These are phyloP conservation scores for Ladona fulva DNA, from an alignment of 1,140 invertebrate genomes.

Conservation along the genomic window DNA sequence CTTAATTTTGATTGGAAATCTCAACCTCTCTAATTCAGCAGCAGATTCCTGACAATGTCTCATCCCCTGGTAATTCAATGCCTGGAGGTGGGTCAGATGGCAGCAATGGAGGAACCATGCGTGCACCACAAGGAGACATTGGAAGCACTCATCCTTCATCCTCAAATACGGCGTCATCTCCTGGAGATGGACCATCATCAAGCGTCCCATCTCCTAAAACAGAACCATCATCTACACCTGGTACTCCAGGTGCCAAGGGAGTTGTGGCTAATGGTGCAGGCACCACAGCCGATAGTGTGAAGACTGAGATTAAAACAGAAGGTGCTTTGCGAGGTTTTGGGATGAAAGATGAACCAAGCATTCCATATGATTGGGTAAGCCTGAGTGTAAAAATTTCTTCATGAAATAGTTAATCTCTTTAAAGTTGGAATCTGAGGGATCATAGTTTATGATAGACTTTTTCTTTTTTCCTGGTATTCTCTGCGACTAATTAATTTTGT, in stretches of 20 bases:
- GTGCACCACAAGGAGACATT: not conserved
- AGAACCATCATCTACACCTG: not conserved
- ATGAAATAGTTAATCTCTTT: no score
- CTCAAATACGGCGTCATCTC: not conserved
- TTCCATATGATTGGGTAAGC: slow-evolving; percentile 73
- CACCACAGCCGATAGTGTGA: slow-evolving; percentile 10
- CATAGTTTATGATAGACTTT: no score
- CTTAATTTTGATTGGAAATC: no score
- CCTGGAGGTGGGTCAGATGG: not conserved
- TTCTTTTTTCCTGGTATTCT: no score
- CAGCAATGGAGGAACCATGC: not conserved
- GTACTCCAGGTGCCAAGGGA: not conserved
- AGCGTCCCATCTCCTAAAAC: not conserved
- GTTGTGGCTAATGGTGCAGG: not conserved
- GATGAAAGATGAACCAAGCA: slow-evolving; percentile 62
- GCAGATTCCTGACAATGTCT: not conserved
- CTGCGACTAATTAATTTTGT: no score
- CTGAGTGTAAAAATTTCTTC: no score
- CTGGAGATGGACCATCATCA: not conserved
- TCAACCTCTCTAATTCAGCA: not conserved
- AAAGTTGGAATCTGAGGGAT: no score
- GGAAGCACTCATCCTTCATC: not conserved
- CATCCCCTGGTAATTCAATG: not conserved
- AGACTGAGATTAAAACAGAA: slow-evolving; percentile 38
- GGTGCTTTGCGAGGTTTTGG: not conserved